Evolutionary conservation across 2,888 invertebrate genomes (phyloP), one percentile per base, ranked within the genome.

Genomic region (Ichneumoninae sp.): DNA sequence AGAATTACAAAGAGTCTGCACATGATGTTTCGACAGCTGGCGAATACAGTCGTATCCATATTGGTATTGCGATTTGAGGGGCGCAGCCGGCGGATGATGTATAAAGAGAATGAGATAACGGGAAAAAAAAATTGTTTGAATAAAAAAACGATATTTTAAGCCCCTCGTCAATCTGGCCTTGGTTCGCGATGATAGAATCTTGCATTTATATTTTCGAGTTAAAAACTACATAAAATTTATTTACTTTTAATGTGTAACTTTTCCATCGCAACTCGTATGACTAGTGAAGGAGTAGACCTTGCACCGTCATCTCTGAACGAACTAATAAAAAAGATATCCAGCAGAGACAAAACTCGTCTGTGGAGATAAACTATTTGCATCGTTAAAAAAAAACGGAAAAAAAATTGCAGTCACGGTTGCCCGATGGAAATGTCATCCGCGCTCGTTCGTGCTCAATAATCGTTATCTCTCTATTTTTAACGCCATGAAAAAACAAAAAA

Each of bases 341-440:
- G 33, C 44, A 1, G 40, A 57, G 30, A 65, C 65, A 68, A 85
- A 82, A 79, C 78, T 85, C 60, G 75, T 66, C 50, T 68, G 19
- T 40, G 33, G 1, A 33, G 16, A 63, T 33, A 63, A 63, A 30
- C 26, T 63, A 63, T 63, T 63, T 63, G 63, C 63, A 63, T 63
- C 63, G 63, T 63, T 54, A 19, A 33, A 54, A 19, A 71, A 73
- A 13, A 68, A 68, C 16, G 13, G 8, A 10, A 16, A 47, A 47
- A 47, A 47, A 69, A 69, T 6, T 36, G 8, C 13, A 60, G 73
- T 60, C 10, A 26, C 40, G 22, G 8, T 44, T 40, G 7, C 44
- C 26, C 16, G 54, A n/a, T 26, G 54, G 40, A 13, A 57, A 73
- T 73, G 6, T 6, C 50, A 60, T 22, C 26, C 40, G 57, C 16